Percentiles rank a stretch among this genome's conserved stretches.
Conservation (phyloP, 1,140 invertebrate species). For the Bombus pyrosoma region DNA sequence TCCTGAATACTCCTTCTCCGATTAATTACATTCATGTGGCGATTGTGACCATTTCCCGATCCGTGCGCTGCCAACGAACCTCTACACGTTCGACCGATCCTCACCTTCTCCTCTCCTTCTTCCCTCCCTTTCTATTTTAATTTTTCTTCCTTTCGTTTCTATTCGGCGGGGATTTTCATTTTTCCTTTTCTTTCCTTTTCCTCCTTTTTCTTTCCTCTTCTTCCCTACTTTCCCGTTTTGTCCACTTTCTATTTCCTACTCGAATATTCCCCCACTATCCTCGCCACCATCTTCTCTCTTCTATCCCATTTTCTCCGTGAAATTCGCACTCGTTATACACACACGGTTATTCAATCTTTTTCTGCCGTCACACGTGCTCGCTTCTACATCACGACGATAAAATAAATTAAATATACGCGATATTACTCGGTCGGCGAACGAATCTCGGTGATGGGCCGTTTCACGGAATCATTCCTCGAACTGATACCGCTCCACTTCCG, state of each 20-base stretch:
- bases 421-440: conserved; percentile 58
- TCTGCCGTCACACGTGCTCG: conserved; percentile 43
- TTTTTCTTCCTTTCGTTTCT: background rate
- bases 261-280: background rate
- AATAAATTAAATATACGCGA: conserved; percentile 7
- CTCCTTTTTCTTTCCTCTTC: conserved; percentile 4
- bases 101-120: background rate
- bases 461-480: conserved; percentile 20
- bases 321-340: background rate
- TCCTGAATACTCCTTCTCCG: conserved; percentile 18
- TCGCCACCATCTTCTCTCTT: background rate
- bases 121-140: background rate
- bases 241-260: too few species aligned
- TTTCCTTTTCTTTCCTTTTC: conserved; percentile 14
- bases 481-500: conserved; percentile 4
- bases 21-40: conserved; percentile 67
- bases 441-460: conserved; percentile 71
- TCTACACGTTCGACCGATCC: background rate
- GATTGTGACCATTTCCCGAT: conserved; percentile 62
- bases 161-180: background rate
- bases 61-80: conserved; percentile 9
- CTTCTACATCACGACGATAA: conserved; percentile 49
- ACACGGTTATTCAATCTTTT: background rate
- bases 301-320: conserved; percentile 16
- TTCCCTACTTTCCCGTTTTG: background rate